Evolutionary conservation across 2,113 vertebrate species (phyloP).

Genomic region (Muscicapa adusta): DNA sequence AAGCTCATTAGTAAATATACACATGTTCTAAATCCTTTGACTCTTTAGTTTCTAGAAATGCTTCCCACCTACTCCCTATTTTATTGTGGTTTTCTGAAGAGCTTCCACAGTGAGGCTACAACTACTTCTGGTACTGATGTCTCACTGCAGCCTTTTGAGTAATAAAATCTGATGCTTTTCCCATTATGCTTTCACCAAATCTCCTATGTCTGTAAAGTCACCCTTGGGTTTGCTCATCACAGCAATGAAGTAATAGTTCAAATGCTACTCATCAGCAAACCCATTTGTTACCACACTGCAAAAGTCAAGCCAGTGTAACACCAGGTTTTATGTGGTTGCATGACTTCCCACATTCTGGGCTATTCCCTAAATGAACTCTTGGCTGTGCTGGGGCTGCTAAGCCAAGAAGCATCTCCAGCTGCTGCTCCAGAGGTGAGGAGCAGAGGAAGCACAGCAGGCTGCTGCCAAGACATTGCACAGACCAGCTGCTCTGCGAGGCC

Average conservation of each 20-base stretch:
- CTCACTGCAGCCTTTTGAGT: not conserved
- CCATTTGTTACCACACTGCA: not conserved
- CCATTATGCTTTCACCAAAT: not conserved
- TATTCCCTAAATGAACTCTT: not conserved
- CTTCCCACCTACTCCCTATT: not conserved
- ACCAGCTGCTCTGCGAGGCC: not conserved
- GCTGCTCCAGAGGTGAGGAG: not conserved
- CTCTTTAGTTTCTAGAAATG: not conserved
- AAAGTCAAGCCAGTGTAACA: not conserved
- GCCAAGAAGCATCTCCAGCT: not conserved
- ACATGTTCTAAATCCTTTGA: not conserved
- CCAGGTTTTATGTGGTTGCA: not conserved
- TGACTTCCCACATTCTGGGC: not conserved
- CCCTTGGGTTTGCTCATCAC: not conserved
- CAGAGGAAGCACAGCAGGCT: not conserved
- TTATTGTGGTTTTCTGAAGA: not conserved
- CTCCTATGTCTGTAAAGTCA: not conserved
- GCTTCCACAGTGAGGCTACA: not conserved
- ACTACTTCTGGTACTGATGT: not conserved
- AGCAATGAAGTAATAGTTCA: not conserved
- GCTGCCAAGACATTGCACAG: not conserved
- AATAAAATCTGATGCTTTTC: not conserved
- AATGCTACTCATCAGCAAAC: not conserved
- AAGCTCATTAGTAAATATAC: not conserved
- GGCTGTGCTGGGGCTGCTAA: not conserved